Base-by-base conservation (phyloP, 2,797 vertebrate species). In the Champsocephalus esox region DNA sequence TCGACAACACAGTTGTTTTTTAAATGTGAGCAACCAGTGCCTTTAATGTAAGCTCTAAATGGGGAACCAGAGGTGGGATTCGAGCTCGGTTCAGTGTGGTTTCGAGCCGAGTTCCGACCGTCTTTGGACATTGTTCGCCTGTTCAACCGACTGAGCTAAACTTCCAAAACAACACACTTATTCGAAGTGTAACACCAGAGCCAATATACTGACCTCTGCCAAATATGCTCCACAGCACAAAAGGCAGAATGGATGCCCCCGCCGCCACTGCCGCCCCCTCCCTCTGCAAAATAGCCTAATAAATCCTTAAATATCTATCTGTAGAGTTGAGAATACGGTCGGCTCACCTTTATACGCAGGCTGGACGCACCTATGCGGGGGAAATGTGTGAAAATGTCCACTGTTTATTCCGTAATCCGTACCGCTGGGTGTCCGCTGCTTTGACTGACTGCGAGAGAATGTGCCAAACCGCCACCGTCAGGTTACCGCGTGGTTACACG, bases 181-280 rank as follows among this genome's bases (percentile, higher is more conserved):
- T 14, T 49, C 45, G 46, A 75, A 2, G 60, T 9, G 1, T 9
- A 66, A 28, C 32, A 32, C 1, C 56, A 50, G 62, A 66, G 72
- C 66, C 77, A 41, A 8, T 38, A 7, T 24, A 9, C 50, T 84
- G 80, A 81, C 83, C 86, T 65, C 75, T 68, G 75, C 77, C 66
- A 49, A 70, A 87, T 73, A 83, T 11, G 75, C 76, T 83, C 88
- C 84, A 38, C 34, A 59, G 87, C 90, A 93, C 93, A 93, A 93
- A 88, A 92, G 92, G 82, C 92, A 79, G 83, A 78, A 81, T 73
- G 70, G 79, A 82, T 74, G 62, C 79, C 86, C 79, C 83, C 72
- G 32, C 63, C 66, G 48, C 68, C 75, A 32, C 70, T 73, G 0
- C 76, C 84, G 72, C 83, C 83, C 85, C 82, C 86, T 79, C 73